Base-by-base conservation (phyloP, 1,140 invertebrate species). In the Gonatopus flavifemur region DNA sequence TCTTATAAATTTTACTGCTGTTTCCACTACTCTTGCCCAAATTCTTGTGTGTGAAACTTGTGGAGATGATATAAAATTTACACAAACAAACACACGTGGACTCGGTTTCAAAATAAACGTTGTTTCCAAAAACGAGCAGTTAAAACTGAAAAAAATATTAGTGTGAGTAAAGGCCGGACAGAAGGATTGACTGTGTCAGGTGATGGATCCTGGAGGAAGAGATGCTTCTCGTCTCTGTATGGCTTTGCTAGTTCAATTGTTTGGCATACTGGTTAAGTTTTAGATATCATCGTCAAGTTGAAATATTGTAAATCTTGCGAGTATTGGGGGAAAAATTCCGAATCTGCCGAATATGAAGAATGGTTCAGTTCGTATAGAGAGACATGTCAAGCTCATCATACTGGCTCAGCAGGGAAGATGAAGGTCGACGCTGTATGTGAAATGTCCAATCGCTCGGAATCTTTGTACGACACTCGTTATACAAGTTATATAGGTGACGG, bases 401-500 rank as follows among this genome's bases (percentile, higher is more conserved):
- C 39, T 6, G 45, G 44, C 3, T 28, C 7, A n/a, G 24, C 28
- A 22, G 41, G 38, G 31, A 52, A 36, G 12, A 55, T 52, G 40
- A 33, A 51, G 25, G 6, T 12, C 12, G 25, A 12, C 25, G 35
- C 28, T 16, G 39, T 42, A 3, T 5, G 32, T 6, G 15, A 32
- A 35, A 39, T 56, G 15, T 56, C 39, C 22, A n/a, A 20, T 5
- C 40, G 49, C 4, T 53, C 49, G n/a, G 42, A 32, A 13, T 7
- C 10, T 3, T 6, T 18, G 13, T 30, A 33, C 19, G 19, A 35
- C 19, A 24, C 47, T 18, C 24, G 20, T 3, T 56, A 52, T 25
- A 15, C n/a, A 6, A 9, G 47, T 5, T 56, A 52, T 28, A 45
- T 56, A n/a, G 49, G 54, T n/a, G 49, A 56, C 15, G 38, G 38